Evolutionary conservation across 2,113 vertebrate species (phyloP).

Genomic region (Clarias magur): DNA sequence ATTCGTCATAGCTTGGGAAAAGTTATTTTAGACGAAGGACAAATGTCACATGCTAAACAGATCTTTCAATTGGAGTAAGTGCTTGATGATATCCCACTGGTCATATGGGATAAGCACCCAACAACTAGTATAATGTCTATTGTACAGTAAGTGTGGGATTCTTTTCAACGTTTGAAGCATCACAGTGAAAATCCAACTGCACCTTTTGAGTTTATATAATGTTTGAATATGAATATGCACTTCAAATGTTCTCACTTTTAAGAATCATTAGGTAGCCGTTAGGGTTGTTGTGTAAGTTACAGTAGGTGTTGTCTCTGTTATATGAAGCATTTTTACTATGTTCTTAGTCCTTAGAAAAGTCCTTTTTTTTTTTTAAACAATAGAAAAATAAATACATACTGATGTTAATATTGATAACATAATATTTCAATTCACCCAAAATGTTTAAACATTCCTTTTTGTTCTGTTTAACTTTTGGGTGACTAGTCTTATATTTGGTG

Average conservation of each 20-base stretch:
- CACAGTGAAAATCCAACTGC: conserved; percentile 20
- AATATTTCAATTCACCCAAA: background rate
- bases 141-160: conserved; percentile 7
- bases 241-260: conserved; percentile 26
- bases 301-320: background rate
- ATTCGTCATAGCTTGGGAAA: conserved; percentile 53
- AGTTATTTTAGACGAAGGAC: conserved; percentile 51
- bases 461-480: background rate
- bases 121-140: background rate
- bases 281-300: background rate
- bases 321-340: background rate
- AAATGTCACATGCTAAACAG: conserved; percentile 54
- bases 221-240: conserved; percentile 36
- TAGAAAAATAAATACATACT: background rate
- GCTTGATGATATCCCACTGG: conserved; percentile 8
- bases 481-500: background rate
- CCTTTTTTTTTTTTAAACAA: too few species aligned
- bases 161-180: conserved; percentile 3
- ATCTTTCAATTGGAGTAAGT: conserved; percentile 18
- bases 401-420: background rate
- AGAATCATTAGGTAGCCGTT: background rate
- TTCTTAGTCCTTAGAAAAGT: background rate
- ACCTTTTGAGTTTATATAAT: conserved; percentile 17
- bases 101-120: background rate
- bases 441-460: background rate